Percentiles rank a stretch among this genome's conserved stretches.
These are phyloP conservation scores for Troides helena DNA, from an alignment of 2,888 invertebrate species.

Conservation along the genomic window DNA sequence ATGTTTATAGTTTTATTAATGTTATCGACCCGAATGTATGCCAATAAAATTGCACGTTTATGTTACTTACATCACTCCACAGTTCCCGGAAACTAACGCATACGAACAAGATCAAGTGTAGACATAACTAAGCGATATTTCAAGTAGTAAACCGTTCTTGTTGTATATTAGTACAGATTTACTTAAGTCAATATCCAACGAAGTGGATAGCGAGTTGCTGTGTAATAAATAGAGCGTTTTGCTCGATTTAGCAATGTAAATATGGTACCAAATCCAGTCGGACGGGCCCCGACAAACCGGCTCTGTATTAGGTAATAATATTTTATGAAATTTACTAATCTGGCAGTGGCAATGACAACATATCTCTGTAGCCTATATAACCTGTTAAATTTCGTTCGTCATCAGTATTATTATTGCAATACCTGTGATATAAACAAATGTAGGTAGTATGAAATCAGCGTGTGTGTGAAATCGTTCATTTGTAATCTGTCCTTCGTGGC, in stretches of 20 bases:
- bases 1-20: too few relatives aligned
- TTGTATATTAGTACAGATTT: background rate
- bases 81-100: background rate
- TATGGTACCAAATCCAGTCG: background rate
- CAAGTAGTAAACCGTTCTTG: background rate
- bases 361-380: background rate
- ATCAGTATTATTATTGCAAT: background rate
- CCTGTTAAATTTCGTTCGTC: background rate
- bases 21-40: too few relatives aligned
- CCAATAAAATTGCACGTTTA: too few relatives aligned
- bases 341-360: slow-evolving; percentile 2
- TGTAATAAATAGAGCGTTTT: slow-evolving; percentile 2
- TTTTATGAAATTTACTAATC: slow-evolving; percentile 1
- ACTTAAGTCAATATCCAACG: background rate
- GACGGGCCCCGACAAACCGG: background rate
- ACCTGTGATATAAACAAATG: too few relatives aligned
- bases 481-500: too few relatives aligned
- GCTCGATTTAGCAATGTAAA: slow-evolving; percentile 4
- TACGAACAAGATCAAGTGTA: background rate
- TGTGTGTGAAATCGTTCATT: too few relatives aligned
- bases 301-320: slow-evolving; percentile 2
- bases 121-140: background rate
- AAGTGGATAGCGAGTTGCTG: background rate
- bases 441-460: too few relatives aligned
- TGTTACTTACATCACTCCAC: too few relatives aligned